These are phyloP conservation scores for Actinemys pallida DNA, from an alignment of 2,113 vertebrate species.

Conservation along the genomic window DNA sequence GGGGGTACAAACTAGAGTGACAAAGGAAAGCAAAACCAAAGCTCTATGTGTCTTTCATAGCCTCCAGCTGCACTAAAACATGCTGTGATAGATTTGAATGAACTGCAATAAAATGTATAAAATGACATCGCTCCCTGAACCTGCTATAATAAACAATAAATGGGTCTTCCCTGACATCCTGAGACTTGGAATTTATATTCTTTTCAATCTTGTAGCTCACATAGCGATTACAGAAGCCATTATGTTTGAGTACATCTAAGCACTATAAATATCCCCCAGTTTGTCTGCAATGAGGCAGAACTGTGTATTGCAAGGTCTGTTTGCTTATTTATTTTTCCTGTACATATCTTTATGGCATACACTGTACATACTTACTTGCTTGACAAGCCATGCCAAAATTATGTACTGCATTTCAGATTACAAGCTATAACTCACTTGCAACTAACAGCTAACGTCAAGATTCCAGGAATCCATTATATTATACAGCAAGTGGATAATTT, in stretches of 20 bases:
- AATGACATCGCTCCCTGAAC: background rate
- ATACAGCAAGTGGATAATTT: background rate
- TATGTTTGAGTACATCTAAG: background rate
- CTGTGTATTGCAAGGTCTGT: background rate
- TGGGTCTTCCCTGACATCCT: background rate
- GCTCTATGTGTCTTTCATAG: background rate
- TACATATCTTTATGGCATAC: background rate
- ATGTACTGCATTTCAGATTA: accelerated
- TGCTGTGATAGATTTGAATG: constrained; percentile 1
- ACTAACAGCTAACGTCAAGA: background rate
- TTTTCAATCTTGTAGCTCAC: background rate
- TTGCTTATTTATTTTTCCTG: background rate
- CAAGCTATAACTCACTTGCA: accelerated
- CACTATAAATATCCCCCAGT: background rate
- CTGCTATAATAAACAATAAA: background rate
- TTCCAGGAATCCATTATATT: background rate
- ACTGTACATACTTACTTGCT: background rate
- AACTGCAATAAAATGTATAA: background rate
- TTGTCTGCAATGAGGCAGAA: background rate
- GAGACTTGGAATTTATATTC: background rate
- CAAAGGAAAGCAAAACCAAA: background rate
- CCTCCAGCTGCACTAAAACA: background rate
- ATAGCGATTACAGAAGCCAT: background rate
- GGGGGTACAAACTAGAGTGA: background rate
- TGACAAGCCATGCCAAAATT: background rate